Evolutionary conservation across 2,113 vertebrate genomes (phyloP).

Genomic region (Odontophorus gujanensis): DNA sequence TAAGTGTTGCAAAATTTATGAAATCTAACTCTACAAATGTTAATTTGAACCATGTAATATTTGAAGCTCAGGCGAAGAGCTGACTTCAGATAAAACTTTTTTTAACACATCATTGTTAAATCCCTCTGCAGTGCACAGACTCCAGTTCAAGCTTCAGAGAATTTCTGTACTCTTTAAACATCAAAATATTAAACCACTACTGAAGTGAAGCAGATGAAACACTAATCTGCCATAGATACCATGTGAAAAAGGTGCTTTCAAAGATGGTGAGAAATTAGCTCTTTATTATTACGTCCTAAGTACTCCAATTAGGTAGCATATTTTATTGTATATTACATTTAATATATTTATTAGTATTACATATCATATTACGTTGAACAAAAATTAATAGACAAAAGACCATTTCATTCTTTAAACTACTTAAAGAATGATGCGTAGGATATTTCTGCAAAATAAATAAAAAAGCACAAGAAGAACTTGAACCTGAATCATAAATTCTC

Average conservation of each 20-base stretch:
- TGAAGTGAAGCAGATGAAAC: background rate
- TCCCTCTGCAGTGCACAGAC: background rate
- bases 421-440: background rate
- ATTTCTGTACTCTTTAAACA: background rate
- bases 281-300: background rate
- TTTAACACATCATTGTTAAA: background rate
- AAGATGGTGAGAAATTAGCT: background rate
- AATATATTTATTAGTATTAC: too few relatives aligned
- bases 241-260: background rate
- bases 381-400: background rate
- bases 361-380: background rate
- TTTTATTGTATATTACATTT: background rate
- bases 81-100: background rate
- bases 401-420: background rate
- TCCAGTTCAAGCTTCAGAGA: background rate
- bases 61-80: background rate
- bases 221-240: background rate
- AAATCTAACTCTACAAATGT: background rate
- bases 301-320: fast-evolving
- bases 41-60: background rate
- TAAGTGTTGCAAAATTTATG: background rate
- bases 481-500: background rate
- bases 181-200: background rate
- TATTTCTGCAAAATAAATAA: background rate
- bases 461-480: background rate